Evolutionary conservation across 2,888 invertebrate genomes (phyloP).

Genomic region (Sinelater perroti): DNA sequence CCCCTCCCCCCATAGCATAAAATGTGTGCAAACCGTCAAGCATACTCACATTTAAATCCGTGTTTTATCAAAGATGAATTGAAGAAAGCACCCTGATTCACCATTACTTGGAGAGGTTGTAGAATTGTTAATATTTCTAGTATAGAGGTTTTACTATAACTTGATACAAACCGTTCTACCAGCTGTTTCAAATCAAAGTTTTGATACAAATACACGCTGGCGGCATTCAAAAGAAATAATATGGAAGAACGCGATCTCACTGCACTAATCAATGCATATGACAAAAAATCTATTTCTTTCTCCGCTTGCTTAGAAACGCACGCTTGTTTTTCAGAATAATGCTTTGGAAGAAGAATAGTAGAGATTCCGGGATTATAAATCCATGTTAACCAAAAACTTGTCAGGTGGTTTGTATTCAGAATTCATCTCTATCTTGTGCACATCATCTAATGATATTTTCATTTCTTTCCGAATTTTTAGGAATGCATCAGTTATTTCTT

Average conservation of each 20-base stretch:
- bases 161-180: not conserved
- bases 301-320: too few species aligned
- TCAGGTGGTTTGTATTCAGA: too few species aligned
- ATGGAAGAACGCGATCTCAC: constrained; percentile 1
- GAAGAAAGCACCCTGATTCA: not conserved
- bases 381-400: too few species aligned
- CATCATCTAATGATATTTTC: not conserved
- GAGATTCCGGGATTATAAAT: too few species aligned
- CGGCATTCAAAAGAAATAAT: not conserved
- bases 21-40: too few species aligned
- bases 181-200: not conserved
- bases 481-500: constrained; percentile 23
- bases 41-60: too few species aligned
- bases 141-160: not conserved
- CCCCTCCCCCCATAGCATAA: constrained; percentile 11
- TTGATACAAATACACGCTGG: not conserved
- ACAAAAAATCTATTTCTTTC: too few species aligned
- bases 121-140: not conserved
- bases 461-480: constrained; percentile 19
- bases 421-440: not conserved
- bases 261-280: too few species aligned
- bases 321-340: not conserved
- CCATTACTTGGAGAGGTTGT: not conserved
- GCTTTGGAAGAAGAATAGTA: too few species aligned
- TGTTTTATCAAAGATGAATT: not conserved